Percentiles rank a stretch among this genome's conserved stretches.
Evolutionary conservation across 1,140 invertebrate genomes (phyloP).

Genomic region (Cepaea nemoralis): DNA sequence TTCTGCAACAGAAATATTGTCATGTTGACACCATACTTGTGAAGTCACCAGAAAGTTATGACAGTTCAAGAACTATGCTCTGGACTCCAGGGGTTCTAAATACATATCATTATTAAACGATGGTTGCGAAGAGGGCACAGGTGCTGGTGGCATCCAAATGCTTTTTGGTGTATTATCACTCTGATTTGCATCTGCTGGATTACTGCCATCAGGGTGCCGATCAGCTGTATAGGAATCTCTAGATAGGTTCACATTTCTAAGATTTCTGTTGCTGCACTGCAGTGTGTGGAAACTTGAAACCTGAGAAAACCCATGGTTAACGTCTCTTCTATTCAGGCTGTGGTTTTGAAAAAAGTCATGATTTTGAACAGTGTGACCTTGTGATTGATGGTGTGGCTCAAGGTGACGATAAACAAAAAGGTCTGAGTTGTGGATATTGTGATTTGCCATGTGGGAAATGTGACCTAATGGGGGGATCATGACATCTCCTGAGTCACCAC

Average conservation of each 20-base stretch:
- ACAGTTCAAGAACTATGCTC: conserved; percentile 17
- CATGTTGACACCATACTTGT: too few relatives aligned
- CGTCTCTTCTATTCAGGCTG: conserved; percentile 21
- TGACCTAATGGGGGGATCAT: conserved; percentile 41
- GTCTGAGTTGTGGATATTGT: not conserved
- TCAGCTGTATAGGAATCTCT: not conserved
- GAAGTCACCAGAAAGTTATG: too few relatives aligned
- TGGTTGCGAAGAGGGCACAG: conserved; percentile 31
- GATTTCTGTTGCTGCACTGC: conserved; percentile 16
- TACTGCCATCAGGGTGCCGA: not conserved
- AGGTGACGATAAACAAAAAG: conserved; percentile 15
- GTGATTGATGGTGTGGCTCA: not conserved
- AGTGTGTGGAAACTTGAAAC: conserved; percentile 8
- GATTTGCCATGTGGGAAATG: conserved; percentile 7
- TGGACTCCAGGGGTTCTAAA: conserved; percentile 44
- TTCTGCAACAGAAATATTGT: too few relatives aligned
- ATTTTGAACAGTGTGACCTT: not conserved
- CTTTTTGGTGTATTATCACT: not conserved
- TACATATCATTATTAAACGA: conserved; percentile 48
- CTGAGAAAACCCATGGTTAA: not conserved
- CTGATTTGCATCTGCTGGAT: not conserved
- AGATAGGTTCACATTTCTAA: not conserved
- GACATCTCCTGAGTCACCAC: conserved; percentile 35
- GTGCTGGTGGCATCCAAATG: conserved; percentile 22
- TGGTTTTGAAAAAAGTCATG: conserved; percentile 8